Evolutionary conservation across 2,888 invertebrate species (phyloP), one percentile per base, ranked within the genome.

Genomic region (Caenorhabditis sinica): DNA sequence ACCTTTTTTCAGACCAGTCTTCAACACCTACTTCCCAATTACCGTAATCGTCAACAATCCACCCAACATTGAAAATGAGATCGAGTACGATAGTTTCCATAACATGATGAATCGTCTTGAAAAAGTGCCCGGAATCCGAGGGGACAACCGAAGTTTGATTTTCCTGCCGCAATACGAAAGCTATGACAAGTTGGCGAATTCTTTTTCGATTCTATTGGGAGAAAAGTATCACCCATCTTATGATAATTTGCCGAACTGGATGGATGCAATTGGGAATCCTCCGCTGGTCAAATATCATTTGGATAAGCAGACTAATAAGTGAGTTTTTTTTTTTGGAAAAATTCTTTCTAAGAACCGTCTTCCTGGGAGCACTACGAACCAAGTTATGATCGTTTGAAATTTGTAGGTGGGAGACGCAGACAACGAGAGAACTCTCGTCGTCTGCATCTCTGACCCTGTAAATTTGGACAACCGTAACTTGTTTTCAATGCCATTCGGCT

Each of bases 11-110:
- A 88, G 91, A 58, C 89, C 90, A 17, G 90, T 92, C 20, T 92
- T 92, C 87, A 88, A 92, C 82, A 87, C 88, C 17, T 91, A 88
- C 73, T 92, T 91, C 83, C 92, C 92, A 0, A 84, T 92, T 49
- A 89, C 88, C 45, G 86, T 92, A 28, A 88, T 90, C 51, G 91
- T 92, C 23, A 90, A 91, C 53, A 80, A 81, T 23, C 92, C 92
- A 1, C 92, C 92, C 25, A 75, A 91, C 43, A 89, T 92, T 30
- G 77, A 60, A 28, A 81, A 92, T 71, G n/a, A 53, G 0, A 33
- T 30, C 1, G 88, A 92, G 77, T 72, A 85, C 60, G 15, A 69
- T 36, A 23, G 40, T n/a, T 86, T 91, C 85, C 73, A 89, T 28
- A 25, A 68, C 6, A 86, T 91, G 86, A 83, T 91, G 36, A 45